Evolutionary conservation across 2,797 vertebrate genomes (phyloP).

Genomic region (Gymnocypris eckloni): DNA sequence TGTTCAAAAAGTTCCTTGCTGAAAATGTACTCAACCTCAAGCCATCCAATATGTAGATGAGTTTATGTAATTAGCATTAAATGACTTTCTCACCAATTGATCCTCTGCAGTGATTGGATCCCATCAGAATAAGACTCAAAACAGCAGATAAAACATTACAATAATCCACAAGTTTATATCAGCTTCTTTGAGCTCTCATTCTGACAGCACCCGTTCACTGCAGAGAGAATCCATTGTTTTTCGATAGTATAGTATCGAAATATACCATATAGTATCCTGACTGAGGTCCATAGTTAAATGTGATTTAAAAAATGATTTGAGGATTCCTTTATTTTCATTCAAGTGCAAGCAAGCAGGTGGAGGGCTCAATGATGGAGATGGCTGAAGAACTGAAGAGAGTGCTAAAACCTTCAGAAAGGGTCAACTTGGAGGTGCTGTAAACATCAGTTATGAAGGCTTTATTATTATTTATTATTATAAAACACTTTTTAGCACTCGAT

Average conservation of each 20-base stretch:
- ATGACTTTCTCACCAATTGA: not conserved
- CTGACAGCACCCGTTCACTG: not conserved
- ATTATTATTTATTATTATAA: not conserved
- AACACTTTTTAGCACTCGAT: not conserved
- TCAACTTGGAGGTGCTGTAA: conserved; percentile 73
- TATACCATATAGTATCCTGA: not conserved
- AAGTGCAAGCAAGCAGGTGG: conserved; percentile 85
- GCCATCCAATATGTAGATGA: not conserved
- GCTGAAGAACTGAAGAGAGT: conserved; percentile 76
- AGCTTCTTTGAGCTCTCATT: not conserved
- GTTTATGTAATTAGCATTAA: not conserved
- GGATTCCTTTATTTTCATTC: conserved; percentile 37
- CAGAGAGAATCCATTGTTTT: not conserved
- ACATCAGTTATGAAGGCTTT: conserved; percentile 4
- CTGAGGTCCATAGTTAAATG: not conserved
- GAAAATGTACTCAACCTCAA: not conserved
- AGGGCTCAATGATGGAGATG: conserved; percentile 77
- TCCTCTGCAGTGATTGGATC: not conserved
- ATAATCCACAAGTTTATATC: not conserved
- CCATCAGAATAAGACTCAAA: not conserved
- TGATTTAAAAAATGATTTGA: not conserved
- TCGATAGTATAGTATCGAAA: not conserved
- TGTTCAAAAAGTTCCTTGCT: not conserved
- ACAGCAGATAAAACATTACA: not conserved
- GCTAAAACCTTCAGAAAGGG: conserved; percentile 71